Evolutionary conservation across 2,888 invertebrate genomes (phyloP), one percentile per base, ranked within the genome.

Genomic region (Tryphoninae sp.): DNA sequence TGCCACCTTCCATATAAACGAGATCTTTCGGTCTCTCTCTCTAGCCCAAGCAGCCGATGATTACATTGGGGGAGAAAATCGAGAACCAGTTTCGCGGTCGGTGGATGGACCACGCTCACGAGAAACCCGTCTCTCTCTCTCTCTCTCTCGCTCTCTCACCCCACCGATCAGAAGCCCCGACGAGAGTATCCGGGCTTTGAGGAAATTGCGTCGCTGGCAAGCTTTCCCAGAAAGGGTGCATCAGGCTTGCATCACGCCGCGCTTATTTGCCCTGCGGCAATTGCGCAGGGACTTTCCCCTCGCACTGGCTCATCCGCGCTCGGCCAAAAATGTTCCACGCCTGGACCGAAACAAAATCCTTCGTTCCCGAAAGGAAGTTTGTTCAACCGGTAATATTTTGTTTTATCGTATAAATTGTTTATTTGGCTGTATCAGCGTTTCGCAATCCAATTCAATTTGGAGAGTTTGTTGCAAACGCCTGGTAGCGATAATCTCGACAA

Each of bases 161-260:
- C 45, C 45, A 2, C 45, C 45, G 11, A 45, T 13, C 45, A 49
- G 51, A 51, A 26, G 16, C 53, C 16, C 53, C 61, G 49, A 26
- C 40, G 49, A 49, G 68, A 22, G 61, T 69, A 64, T 69, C 72
- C 72, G 19, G 33, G 45, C 19, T 9, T 77, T 13, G 53, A 68
- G 76, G 76, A 69, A 77, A 77, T 77, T 77, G 76, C 68, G 68
- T 69, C 53, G 8, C n/a, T 22, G 13, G 45, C 45, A 58, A 49
- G 16, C 45, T 58, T 71, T 45, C 22, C 23, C 74, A 45, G 13
- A 75, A 65, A 75, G 74, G 65, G 9, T 51, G 33, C 33, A 13
- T 13, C 45, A 13, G 22, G 7, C 11, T 6, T 16, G 51, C 19
- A 53, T 7, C 53, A 16, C 16, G 19, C 4, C 53, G 53, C 45